These are phyloP conservation scores for Zeugodacus cucurbitae DNA, from an alignment of 1,140 invertebrate genomes.

Conservation along the genomic window DNA sequence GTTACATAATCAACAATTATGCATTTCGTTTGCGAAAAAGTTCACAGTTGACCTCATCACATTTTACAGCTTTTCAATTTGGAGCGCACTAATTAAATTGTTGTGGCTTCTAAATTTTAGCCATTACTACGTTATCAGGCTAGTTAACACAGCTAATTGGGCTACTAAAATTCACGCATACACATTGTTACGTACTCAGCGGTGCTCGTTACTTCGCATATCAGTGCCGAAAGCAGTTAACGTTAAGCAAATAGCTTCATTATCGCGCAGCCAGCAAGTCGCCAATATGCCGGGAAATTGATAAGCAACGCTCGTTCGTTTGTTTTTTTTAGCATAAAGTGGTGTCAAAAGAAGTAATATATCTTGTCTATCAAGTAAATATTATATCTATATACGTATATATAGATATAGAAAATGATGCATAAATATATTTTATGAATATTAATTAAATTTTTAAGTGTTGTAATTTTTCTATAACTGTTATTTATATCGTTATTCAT, in stretches of 20 bases:
- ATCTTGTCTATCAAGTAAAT: too few relatives aligned
- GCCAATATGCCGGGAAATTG: neutral
- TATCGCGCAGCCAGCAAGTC: neutral
- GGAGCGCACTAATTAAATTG: constrained; percentile 11
- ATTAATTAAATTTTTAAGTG: too few relatives aligned
- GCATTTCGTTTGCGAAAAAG: neutral
- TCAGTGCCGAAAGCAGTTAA: neutral
- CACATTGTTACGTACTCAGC: neutral
- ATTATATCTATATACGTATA: too few relatives aligned
- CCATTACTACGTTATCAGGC: neutral
- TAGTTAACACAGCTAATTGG: constrained; percentile 8
- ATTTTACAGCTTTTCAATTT: constrained; percentile 14
- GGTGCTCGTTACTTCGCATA: neutral
- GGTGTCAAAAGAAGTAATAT: too few relatives aligned
- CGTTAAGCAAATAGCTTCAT: neutral
- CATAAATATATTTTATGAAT: too few relatives aligned
- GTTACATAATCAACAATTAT: neutral
- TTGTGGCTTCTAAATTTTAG: constrained; percentile 22
- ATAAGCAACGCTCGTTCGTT: neutral
- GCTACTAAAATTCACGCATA: neutral
- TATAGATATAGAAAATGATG: too few relatives aligned
- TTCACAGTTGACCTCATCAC: neutral
- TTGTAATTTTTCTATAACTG: too few relatives aligned
- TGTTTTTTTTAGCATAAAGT: neutral
- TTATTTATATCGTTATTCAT: too few relatives aligned